Base-by-base conservation (phyloP, 2,888 invertebrate species). In the Hirtodrosophila cameraria region DNA sequence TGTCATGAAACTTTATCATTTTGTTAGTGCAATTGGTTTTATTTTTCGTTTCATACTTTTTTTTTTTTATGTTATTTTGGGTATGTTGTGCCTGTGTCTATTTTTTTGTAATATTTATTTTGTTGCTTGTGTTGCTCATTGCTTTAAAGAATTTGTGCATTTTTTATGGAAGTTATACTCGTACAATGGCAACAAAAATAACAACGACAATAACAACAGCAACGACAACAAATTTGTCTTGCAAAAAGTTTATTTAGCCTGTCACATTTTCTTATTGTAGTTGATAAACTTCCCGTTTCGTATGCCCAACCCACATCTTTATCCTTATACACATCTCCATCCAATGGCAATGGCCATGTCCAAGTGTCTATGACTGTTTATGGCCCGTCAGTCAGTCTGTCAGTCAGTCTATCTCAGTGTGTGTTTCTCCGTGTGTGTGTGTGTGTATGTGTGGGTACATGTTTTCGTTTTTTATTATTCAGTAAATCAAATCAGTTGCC, bases 401-500 rank as follows among this genome's bases (percentile, higher is more conserved):
- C 59, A 39, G 15, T 30, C 28, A 20, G 43, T 33, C 57, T 15
- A 23, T 15, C 28, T 48, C 42, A 45, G 36, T 15, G 23, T 45
- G 16, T 20, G 28, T 46, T 6, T 30, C 18, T 31, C 1, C 20
- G 6, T 20, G 23, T 18, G 36, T 36, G 7, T 48, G 45, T 50
- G 41, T 57, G 60, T 35, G 38, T 43, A 48, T 54, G 54, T 46
- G 31, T 53, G 57, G 23, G 50, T 58, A 57, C 64, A 72, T 79
- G 85, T 66, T 82, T 82, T 68, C 82, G 82, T 75, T 80, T 79
- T 80, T 80, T 80, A 80, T 80, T 85, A 85, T 80, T 80, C 82
- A 86, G 82, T 83, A 83, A 83, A 83, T 83, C 82, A 83, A 83
- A 83, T 83, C 82, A 83, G 82, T 86, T 83, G 86, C 84, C 86